Base-by-base conservation (phyloP, 2,113 vertebrate genomes). In the Capricornis sumatraensis region DNA sequence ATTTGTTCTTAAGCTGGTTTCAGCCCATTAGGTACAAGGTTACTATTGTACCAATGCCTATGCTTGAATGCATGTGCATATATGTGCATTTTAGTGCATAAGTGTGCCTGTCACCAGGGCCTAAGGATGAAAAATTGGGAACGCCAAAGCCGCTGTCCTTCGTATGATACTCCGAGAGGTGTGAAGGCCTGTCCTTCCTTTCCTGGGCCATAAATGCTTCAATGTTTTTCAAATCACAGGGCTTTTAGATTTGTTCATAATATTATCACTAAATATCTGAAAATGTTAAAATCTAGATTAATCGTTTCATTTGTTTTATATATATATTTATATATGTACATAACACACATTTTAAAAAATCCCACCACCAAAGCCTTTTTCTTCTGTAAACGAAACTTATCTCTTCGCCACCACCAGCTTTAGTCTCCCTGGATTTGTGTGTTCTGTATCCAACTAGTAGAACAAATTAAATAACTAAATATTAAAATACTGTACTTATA, bases 401-500 rank as follows among this genome's bases (percentile, higher is more conserved):
- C 83, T 96, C 97, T 94, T n/a, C 89, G 92, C 96, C 95, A 97
- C 93, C 91, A 95, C 16, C 6, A 91, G 91, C 96, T 98, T 98
- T 85, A 95, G 85, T 86, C 98, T 97, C 98, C 97, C 95, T 50
- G n/a, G 97, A 93, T 97, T 91, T 97, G 98, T 98, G 96, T 98
- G 97, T 98, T 98, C 98, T 97, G 97, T 98, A 97, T 98, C 97
- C 97, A 98, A 97, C 93, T 96, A 84, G 98, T 98, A 98, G 98
- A 99, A 98, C 98, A 98, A 99, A 99, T 98, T 97, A 98, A 99
- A 98, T 79, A 95, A 99, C 95, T 98, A 97, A 98, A 98, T 98
- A 99, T 98, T 98, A 99, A 98, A 99, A 98, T 97, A 98, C 98
- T 98, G 97, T 98, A 98, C 98, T 98, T 98, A 98, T 98, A 99